A percentile compares a stretch with the other conserved stretches of the same genome.
phyloP scores from a whole-genome alignment of 2,888 invertebrate genomes.

The Drosophila affinis region DNA sequence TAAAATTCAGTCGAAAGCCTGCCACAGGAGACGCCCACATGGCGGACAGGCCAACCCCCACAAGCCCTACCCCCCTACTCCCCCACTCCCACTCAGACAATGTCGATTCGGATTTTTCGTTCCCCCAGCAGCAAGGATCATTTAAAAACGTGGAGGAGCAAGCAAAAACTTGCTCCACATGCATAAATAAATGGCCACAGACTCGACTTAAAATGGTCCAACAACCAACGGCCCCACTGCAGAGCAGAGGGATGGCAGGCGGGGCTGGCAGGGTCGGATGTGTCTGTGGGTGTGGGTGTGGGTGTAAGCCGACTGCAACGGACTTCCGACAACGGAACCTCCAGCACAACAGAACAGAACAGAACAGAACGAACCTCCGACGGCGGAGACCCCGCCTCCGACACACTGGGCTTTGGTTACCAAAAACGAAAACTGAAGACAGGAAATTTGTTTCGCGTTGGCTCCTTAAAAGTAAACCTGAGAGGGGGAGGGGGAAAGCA shows the following conservation, averaged over 20 bases:
- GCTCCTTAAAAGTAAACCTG: conserved; percentile 37
- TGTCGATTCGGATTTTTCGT: conserved; percentile 24
- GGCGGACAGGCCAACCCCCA: conserved; percentile 20
- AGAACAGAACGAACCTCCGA: background rate
- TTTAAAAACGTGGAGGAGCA: conserved; percentile 43
- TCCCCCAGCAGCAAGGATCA: conserved; percentile 48
- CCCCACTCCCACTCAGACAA: conserved; percentile 18
- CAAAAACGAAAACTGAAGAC: conserved; percentile 48
- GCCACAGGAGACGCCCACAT: conserved; percentile 27
- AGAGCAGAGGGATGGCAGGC: background rate
- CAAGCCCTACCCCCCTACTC: background rate
- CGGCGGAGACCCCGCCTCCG: background rate
- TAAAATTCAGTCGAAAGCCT: conserved; percentile 27
- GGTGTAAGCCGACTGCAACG: conserved; percentile 27
- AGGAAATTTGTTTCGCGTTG: conserved; percentile 63
- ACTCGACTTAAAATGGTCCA: conserved; percentile 50
- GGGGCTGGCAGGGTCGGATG: background rate
- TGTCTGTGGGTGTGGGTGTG: conserved; percentile 16
- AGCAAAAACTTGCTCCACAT: conserved; percentile 55
- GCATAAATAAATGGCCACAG: conserved; percentile 66
- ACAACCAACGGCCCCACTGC: background rate
- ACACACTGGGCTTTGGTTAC: conserved; percentile 21
- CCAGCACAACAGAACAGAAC: conserved; percentile 15
- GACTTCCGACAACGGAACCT: conserved; percentile 40
- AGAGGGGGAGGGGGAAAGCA: conserved; percentile 6